Base-by-base conservation (phyloP, 2,113 vertebrate species). In the Perca fluviatilis region DNA sequence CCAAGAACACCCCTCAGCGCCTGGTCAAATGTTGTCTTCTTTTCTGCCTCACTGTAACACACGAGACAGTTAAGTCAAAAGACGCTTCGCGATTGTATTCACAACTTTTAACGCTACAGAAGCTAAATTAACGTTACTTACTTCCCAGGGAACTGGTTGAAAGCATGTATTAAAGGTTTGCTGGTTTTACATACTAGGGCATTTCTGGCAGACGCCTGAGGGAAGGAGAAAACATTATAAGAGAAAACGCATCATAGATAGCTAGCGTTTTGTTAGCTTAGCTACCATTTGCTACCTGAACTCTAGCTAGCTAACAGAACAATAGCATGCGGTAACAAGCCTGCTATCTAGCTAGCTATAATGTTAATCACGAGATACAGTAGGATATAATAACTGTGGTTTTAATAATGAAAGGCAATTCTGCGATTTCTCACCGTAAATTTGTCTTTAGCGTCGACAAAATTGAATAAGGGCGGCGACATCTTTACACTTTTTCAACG, bases 11-110 rank as follows among this genome's bases (percentile, higher is more conserved):
- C 96, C 91, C 98, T 95, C 83, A 99, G 96, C 80, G 97, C 96
- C 90, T 99, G 98, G 90, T 99, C 98, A 62, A 99, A 95, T 1
- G 98, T 98, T 64, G 96, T 96, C 74, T 99, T 99, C 94, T 99
- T 99, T 80, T 99, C 98, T 64, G 97, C 95, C 94, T 99, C 98
- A 95, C 98, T 99, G 95, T 23, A 75, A 91, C 75, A 51, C 0
- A 56, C 13, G 0, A 27, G 11, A 64, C 15, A 14, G 0, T 71
- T 2, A 16, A 66, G 68, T 54, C 6, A 64, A 16, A 10, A 14
- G 5, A 30, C n/a, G 40, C 1, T 18, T 23, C 30, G 3, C 6
- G 1, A 10, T 0, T 6, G 10, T 15, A 8, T 21, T 18, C 3
- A 25, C 3, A 16, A n/a, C 3, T 2, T 9, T 7, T 2, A 10